phyloP scores from a whole-genome alignment of 2,113 vertebrate genomes.

The Tupaia chinensis region DNA sequence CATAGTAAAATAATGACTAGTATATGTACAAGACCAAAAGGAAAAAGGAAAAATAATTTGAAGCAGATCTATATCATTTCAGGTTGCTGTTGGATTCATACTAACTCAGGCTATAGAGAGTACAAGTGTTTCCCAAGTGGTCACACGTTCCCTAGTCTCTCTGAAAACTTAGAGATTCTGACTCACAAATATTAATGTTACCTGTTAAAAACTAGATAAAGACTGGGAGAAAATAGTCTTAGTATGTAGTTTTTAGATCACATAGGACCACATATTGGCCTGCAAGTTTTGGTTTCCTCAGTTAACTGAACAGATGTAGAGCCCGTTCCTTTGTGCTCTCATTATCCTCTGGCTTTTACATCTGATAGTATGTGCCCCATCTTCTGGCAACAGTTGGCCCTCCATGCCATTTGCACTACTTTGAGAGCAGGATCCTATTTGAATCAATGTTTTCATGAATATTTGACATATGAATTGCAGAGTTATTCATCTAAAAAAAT shows the following conservation, averaged over 20 bases:
- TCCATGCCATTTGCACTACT: background rate
- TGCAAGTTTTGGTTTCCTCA: background rate
- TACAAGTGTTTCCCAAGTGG: background rate
- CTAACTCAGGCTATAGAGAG: background rate
- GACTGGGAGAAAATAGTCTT: background rate
- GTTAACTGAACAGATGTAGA: too few species aligned
- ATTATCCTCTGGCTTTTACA: background rate
- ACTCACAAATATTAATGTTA: background rate
- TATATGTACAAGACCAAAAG: background rate
- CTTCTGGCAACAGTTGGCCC: background rate
- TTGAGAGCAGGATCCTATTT: background rate
- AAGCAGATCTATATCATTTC: background rate
- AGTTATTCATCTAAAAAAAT: background rate
- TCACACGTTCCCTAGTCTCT: background rate
- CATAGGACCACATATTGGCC: background rate
- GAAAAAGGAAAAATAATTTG: background rate
- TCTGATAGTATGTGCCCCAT: background rate
- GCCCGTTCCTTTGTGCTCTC: background rate
- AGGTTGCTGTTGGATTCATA: background rate
- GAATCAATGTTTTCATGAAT: background rate
- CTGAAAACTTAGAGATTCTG: background rate
- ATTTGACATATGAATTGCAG: background rate
- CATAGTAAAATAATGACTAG: background rate
- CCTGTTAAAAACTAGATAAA: background rate
- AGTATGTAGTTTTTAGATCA: background rate